Base-by-base conservation (phyloP, 2,888 invertebrate genomes). In the Lithophane ornitopus region DNA sequence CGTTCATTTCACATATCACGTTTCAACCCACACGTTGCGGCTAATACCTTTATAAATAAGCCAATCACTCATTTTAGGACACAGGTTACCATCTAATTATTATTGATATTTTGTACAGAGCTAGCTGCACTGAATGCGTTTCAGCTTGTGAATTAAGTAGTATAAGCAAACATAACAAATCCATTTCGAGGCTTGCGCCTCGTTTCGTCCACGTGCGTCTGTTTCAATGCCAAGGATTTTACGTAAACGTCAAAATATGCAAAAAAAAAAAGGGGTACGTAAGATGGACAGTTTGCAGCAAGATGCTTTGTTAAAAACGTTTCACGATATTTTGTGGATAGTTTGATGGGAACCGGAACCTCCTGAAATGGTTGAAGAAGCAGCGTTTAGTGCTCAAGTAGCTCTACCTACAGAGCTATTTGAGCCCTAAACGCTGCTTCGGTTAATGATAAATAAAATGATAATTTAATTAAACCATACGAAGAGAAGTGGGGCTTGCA, bases 1-100 rank as follows among this genome's bases (percentile, higher is more conserved):
- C 58, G 58, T 49, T 78, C 34, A 76, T 78, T 85, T 59, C 49
- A 54, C 69, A 44, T 65, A 78, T 84, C 87, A 88, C 85, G 84
- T 87, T 81, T 78, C 56, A 56, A 52, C 65, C 66, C 88, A 88
- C 80, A 74, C 70, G 66, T 34, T 34, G 67, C 62, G 59, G 46
- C 39, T 59, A 16, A 8, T 52, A 44, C 22, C 12, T 76, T 58
- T 74, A 69, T 67, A 85, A 62, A 85, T 72, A 81, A 62, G 28
- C 11, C 70, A 76, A 54, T 52, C 49, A 58, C 41, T 78, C 63
- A 78, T 83, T 83, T 85, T 39, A 41, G 61, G 81, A 67, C 54
- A 67, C 70, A 73, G 59, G 72, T 59, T 70, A 70, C 44, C 41
- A 68, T 66, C 61, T 58, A 39, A 63, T 70, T n/a, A n/a, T n/a